Evolutionary conservation across 2,113 vertebrate species (phyloP).

Genomic region (Varanus salvator): DNA sequence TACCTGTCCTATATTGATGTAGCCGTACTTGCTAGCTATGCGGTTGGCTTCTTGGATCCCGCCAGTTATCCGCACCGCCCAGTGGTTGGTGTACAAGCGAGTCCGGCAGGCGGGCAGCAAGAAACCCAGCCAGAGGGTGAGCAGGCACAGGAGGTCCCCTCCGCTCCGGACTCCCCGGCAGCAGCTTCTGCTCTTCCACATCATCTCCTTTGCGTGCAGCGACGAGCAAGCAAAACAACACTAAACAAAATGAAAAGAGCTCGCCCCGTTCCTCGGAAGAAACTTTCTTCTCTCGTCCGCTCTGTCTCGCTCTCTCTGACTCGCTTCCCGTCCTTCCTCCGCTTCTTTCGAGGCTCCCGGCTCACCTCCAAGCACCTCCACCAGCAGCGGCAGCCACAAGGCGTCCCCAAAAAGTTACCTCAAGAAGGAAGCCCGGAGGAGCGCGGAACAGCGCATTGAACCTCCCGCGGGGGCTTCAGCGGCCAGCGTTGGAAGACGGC

Average conservation of each 20-base stretch:
- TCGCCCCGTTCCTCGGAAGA: background rate
- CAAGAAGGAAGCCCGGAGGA: slow-evolving; percentile 59
- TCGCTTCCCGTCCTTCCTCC: slow-evolving; percentile 22
- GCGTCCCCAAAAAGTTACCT: slow-evolving; percentile 55
- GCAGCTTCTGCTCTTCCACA: slow-evolving; percentile 77
- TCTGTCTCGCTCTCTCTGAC: too few species aligned
- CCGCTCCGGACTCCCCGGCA: slow-evolving; percentile 71
- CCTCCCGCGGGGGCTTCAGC: slow-evolving; percentile 30
- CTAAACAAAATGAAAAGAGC: too few species aligned
- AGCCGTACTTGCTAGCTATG: slow-evolving; percentile 95
- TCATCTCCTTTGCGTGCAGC: slow-evolving; percentile 75
- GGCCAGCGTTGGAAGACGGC: slow-evolving; percentile 6
- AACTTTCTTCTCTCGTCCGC: background rate
- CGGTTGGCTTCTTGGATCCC: slow-evolving; percentile 88
- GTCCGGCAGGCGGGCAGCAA: slow-evolving; percentile 86
- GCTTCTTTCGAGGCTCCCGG: slow-evolving; percentile 61
- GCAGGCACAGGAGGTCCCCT: slow-evolving; percentile 84
- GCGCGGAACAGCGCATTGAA: slow-evolving; percentile 66
- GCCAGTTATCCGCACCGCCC: slow-evolving; percentile 94
- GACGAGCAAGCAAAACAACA: slow-evolving; percentile 38
- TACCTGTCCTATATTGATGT: slow-evolving; percentile 98
- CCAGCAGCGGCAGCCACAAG: slow-evolving; percentile 34
- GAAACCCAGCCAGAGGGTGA: slow-evolving; percentile 87
- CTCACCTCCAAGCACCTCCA: slow-evolving; percentile 59
- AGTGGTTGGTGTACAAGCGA: slow-evolving; percentile 98